Evolutionary conservation across 2,113 vertebrate genomes (phyloP).

Genomic region (Saguinus imperator): DNA sequence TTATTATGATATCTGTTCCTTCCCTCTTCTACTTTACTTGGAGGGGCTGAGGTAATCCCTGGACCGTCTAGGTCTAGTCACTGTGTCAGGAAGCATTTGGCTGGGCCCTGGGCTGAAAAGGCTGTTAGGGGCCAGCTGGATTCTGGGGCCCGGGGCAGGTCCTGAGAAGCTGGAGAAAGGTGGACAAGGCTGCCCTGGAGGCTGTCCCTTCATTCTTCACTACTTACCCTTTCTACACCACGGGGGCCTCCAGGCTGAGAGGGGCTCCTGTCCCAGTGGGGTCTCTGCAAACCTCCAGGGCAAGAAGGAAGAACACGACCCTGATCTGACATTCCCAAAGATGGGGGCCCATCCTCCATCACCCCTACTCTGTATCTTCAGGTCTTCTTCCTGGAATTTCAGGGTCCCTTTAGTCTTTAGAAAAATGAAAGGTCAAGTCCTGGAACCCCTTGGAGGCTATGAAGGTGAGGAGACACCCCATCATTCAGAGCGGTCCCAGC

Average conservation of each 20-base stretch:
- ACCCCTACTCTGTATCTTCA: neutral
- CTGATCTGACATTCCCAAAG: neutral
- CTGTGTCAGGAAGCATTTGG: neutral
- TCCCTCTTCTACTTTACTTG: neutral
- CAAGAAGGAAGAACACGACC: neutral
- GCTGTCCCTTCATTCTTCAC: neutral
- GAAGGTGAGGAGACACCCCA: neutral
- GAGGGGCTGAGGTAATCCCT: neutral
- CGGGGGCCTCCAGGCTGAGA: neutral
- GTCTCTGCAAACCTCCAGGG: neutral
- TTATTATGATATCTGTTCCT: neutral
- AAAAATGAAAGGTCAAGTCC: conserved; percentile 55
- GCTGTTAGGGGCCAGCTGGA: neutral
- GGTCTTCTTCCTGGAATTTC: neutral
- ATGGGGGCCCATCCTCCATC: neutral
- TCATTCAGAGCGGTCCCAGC: neutral
- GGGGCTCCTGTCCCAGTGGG: neutral
- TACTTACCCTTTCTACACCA: neutral
- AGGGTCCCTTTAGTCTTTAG: neutral
- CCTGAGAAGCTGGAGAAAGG: neutral
- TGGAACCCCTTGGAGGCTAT: neutral
- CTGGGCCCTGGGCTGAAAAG: neutral
- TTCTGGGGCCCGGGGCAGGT: neutral
- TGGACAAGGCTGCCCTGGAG: neutral
- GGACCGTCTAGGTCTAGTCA: neutral